Evolutionary conservation across 2,888 invertebrate genomes (phyloP).

Genomic region (Plagiodera versicolora): DNA sequence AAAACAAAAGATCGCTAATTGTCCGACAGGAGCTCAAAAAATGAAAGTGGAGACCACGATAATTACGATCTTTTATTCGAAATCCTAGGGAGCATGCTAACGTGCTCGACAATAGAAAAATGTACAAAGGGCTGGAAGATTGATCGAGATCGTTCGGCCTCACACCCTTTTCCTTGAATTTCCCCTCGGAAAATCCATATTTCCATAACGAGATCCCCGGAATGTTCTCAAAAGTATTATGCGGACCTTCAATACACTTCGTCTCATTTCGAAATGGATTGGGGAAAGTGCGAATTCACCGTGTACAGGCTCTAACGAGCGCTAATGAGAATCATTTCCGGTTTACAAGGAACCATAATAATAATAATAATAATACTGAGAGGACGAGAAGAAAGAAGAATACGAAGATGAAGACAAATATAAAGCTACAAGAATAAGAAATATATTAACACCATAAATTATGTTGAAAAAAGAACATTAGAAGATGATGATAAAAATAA

Average conservation of each 20-base stretch:
- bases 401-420: too few species aligned
- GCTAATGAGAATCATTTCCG: too few species aligned
- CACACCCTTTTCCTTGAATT: conserved; percentile 50
- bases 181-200: neutral
- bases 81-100: conserved; percentile 28
- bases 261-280: too few species aligned
- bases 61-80: conserved; percentile 23
- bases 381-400: too few species aligned
- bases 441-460: too few species aligned
- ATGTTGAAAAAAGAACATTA: too few species aligned
- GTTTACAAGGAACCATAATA: too few species aligned
- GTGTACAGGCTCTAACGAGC: too few species aligned
- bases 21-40: conserved; percentile 22
- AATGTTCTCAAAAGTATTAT: neutral
- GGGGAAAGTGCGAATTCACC: too few species aligned
- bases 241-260: neutral
- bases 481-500: too few species aligned
- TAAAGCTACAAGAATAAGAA: too few species aligned
- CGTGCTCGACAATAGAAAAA: conserved; percentile 49
- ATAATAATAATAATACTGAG: too few species aligned
- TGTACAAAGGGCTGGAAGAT: conserved; percentile 51
- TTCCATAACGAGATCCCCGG: neutral
- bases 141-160: conserved; percentile 47
- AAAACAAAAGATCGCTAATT: conserved; percentile 31
- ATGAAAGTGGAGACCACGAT: conserved; percentile 30